Percentiles rank a stretch among this genome's conserved stretches.
phyloP scores from a whole-genome alignment of 2,113 vertebrate genomes.

The Uria lomvia region DNA sequence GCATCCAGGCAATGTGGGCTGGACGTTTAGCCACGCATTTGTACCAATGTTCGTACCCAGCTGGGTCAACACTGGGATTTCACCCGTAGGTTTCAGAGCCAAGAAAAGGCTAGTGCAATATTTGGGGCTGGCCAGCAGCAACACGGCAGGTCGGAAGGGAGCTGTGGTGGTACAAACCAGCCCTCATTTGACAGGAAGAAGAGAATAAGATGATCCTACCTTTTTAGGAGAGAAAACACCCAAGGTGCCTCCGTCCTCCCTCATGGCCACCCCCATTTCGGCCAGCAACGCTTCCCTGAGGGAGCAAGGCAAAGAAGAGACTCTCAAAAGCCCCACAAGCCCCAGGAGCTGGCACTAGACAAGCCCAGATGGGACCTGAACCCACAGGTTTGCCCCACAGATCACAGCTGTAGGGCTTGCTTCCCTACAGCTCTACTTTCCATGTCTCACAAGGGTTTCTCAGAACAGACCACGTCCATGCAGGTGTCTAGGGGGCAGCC shows the following conservation, averaged over 20 bases:
- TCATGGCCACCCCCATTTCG: constrained; percentile 98
- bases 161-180: neutral
- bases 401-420: neutral
- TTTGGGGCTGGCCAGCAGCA: neutral
- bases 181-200: neutral
- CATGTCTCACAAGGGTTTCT: neutral
- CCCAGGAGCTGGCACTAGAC: neutral
- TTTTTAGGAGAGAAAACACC: constrained; percentile 98
- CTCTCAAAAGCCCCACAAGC: neutral
- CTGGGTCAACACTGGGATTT: neutral
- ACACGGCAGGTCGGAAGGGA: neutral
- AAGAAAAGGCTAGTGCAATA: neutral
- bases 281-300: constrained; percentile 93
- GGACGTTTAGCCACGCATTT: neutral
- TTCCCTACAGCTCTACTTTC: neutral
- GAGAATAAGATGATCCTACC: constrained; percentile 72
- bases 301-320: neutral
- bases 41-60: neutral
- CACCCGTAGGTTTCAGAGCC: neutral
- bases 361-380: neutral
- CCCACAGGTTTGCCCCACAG: neutral
- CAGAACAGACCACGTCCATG: neutral
- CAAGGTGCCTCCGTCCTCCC: constrained; percentile 93
- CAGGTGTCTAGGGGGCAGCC: neutral
- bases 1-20: neutral